Conservation (phyloP, 92 coral and sea anemone species). For the Palythoa grandiflora region DNA sequence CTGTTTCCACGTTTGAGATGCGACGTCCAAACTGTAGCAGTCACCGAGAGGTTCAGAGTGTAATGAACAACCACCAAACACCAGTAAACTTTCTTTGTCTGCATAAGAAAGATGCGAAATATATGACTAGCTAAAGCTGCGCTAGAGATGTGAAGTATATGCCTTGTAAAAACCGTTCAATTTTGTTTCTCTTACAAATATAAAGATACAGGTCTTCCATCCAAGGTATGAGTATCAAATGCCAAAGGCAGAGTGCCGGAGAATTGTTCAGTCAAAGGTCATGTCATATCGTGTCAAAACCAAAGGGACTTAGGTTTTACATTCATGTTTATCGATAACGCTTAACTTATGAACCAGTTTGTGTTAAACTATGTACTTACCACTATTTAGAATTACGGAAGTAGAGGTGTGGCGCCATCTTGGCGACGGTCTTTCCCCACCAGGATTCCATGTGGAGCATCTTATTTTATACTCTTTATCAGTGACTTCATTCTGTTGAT, state of each 20-base stretch:
- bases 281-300: too few species aligned
- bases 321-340: background rate
- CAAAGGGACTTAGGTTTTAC: background rate
- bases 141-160: background rate
- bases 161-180: background rate
- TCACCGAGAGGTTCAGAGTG: slow-evolving; percentile 69
- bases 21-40: slow-evolving; percentile 65
- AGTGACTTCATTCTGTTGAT: background rate
- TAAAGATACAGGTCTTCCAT: too few species aligned
- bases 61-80: slow-evolving; percentile 81
- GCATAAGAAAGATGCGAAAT: background rate
- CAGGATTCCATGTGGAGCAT: slow-evolving; percentile 33
- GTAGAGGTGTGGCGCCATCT: slow-evolving; percentile 92
- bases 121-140: background rate
- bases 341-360: background rate
- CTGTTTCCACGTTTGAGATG: slow-evolving; percentile 75
- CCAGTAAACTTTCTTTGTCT: slow-evolving; percentile 71
- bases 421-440: slow-evolving; percentile 68
- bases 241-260: too few species aligned
- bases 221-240: too few species aligned
- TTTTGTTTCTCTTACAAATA: background rate
- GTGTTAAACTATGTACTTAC: slow-evolving; percentile 20
- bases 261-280: too few species aligned
- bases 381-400: slow-evolving; percentile 20
- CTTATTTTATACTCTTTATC: slow-evolving; percentile 9